Percentiles rank a stretch among this genome's conserved stretches.
phyloP scores from a whole-genome alignment of 2,797 vertebrate species.

The Octomys mimax region DNA sequence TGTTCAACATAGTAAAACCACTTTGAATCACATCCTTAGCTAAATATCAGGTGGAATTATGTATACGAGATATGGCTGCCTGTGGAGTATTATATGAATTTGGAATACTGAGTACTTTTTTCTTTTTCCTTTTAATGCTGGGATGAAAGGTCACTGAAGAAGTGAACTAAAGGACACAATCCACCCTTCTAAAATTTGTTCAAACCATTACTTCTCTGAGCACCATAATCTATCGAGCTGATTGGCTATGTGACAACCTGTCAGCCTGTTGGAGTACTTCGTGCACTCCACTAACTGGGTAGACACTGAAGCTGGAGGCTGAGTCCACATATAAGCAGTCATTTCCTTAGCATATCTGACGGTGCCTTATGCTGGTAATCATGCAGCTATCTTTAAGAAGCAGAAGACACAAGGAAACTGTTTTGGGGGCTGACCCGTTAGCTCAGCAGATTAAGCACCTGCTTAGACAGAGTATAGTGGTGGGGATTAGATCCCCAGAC shows the following conservation, averaged over 20 bases:
- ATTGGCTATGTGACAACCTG: background rate
- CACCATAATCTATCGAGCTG: background rate
- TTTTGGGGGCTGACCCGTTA: background rate
- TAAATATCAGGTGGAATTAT: background rate
- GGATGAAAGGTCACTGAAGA: background rate
- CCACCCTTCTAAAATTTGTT: background rate
- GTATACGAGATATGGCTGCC: background rate
- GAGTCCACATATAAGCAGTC: background rate
- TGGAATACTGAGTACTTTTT: background rate
- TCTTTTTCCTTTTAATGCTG: background rate
- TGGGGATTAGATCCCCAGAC: too few relatives aligned
- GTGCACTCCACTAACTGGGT: background rate
- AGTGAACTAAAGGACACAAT: background rate
- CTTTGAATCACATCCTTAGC: background rate
- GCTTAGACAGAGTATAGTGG: too few relatives aligned
- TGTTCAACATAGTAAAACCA: background rate
- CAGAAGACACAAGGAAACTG: conserved; percentile 7
- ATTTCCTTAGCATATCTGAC: background rate
- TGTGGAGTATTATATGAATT: background rate
- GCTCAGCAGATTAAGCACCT: too few relatives aligned
- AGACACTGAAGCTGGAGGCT: background rate
- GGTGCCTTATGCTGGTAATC: background rate
- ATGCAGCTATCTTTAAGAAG: background rate
- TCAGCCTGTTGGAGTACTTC: background rate
- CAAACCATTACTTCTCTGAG: background rate